Percentiles rank a stretch among this genome's conserved stretches.
phyloP scores from a whole-genome alignment of 2,888 invertebrate genomes.

The Craniophora ligustri region DNA sequence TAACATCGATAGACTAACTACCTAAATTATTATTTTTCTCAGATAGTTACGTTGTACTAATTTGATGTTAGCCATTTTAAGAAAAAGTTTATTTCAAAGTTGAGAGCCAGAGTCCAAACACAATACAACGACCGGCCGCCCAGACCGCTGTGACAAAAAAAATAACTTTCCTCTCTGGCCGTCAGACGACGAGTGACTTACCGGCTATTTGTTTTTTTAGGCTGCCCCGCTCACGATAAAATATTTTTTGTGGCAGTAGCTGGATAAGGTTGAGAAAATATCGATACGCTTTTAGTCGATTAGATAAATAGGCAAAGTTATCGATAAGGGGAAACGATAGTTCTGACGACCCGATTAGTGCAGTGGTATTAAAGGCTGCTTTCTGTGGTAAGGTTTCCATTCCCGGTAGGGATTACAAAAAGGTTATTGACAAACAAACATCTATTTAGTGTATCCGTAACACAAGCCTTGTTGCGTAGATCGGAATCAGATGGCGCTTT shows the following conservation, averaged over 20 bases:
- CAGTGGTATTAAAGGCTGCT: too few relatives aligned
- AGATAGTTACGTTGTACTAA: too few relatives aligned
- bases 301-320: conserved; percentile 10
- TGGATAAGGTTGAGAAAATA: conserved; percentile 57
- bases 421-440: too few relatives aligned
- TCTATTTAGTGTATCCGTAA: too few relatives aligned
- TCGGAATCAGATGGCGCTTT: too few relatives aligned
- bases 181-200: conserved; percentile 85
- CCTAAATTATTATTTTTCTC: too few relatives aligned
- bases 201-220: conserved; percentile 86
- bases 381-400: too few relatives aligned
- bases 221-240: conserved; percentile 86
- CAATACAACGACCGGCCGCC: conserved; percentile 74
- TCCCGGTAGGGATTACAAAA: too few relatives aligned
- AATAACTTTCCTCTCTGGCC: conserved; percentile 77
- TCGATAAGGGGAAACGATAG: not conserved
- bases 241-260: conserved; percentile 88
- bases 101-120: conserved; percentile 60
- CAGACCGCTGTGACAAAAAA: conserved; percentile 83
- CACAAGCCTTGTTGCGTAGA: too few relatives aligned
- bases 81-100: conserved; percentile 28
- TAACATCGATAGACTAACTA: too few relatives aligned
- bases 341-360: too few relatives aligned
- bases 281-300: conserved; percentile 60
- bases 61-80: too few relatives aligned